A percentile compares a stretch with the other conserved stretches of the same genome.
Evolutionary conservation across 2,888 invertebrate genomes (phyloP).

Genomic region (Agriopis leucophaearia): DNA sequence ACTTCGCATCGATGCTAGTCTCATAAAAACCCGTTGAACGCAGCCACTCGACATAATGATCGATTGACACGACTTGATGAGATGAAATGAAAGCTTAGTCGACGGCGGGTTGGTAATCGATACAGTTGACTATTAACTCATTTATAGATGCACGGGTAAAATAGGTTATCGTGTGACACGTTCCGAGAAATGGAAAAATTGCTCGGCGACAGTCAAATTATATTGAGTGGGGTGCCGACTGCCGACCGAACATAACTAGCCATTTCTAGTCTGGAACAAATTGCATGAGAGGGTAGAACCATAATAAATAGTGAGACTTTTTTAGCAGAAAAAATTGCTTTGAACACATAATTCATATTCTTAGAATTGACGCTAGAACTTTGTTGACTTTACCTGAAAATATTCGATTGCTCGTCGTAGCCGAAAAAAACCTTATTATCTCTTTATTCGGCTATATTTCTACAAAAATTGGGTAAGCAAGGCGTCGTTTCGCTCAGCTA

Average conservation of each 20-base stretch:
- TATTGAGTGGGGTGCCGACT: constrained; percentile 18
- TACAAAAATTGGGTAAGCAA: constrained; percentile 14
- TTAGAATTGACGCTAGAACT: too few relatives aligned
- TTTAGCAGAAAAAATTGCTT: background rate
- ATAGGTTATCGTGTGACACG: constrained; percentile 34
- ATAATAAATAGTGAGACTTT: background rate
- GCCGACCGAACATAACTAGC: constrained; percentile 8
- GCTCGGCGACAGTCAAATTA: constrained; percentile 24
- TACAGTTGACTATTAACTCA: constrained; percentile 28
- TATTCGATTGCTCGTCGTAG: background rate
- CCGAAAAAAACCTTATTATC: constrained; percentile 12
- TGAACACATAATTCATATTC: background rate
- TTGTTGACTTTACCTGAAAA: background rate
- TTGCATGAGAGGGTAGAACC: constrained; percentile 1
- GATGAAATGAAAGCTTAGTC: constrained; percentile 44
- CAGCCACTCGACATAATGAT: constrained; percentile 29
- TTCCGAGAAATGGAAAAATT: constrained; percentile 43
- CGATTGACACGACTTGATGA: constrained; percentile 36
- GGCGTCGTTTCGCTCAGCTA: constrained; percentile 16
- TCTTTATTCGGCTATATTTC: constrained; percentile 9
- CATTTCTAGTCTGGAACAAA: constrained; percentile 24
- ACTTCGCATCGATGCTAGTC: constrained; percentile 42
- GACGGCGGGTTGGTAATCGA: constrained; percentile 37
- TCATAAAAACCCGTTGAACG: constrained; percentile 16
- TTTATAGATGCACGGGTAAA: constrained; percentile 28